Evolutionary conservation across 2,113 vertebrate species (phyloP).

Genomic region (Alectura lathami): DNA sequence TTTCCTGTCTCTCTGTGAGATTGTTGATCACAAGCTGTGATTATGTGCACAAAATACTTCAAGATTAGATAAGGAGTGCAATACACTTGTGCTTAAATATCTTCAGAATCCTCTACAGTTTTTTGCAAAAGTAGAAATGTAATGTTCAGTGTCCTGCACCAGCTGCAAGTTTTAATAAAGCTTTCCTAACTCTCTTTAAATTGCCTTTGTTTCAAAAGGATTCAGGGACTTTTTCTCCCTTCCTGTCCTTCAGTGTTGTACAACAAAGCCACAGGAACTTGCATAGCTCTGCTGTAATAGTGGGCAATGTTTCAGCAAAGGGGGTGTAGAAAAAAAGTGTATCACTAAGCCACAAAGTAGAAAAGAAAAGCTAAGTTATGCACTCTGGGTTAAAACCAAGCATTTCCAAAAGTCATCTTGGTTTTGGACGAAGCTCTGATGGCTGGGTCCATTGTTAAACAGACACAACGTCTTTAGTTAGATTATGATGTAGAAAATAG

Average conservation of each 20-base stretch:
- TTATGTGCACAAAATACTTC: background rate
- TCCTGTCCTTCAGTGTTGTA: background rate
- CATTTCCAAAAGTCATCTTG: background rate
- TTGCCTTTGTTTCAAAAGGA: background rate
- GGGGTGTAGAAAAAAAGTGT: background rate
- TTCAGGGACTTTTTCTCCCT: background rate
- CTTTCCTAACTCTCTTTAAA: background rate
- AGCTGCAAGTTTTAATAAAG: background rate
- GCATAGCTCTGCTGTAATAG: background rate
- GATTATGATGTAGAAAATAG: background rate
- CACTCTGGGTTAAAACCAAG: background rate
- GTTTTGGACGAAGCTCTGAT: background rate
- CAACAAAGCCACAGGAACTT: background rate
- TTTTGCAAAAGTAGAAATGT: background rate
- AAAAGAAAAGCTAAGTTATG: background rate
- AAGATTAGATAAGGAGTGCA: background rate
- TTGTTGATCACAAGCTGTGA: background rate
- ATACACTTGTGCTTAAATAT: background rate
- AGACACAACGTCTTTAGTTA: background rate
- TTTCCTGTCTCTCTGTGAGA: background rate
- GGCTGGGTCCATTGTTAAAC: background rate
- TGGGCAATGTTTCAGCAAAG: background rate
- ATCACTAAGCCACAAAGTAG: background rate
- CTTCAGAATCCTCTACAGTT: background rate
- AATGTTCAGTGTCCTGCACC: background rate